A percentile compares a stretch with the other conserved stretches of the same genome.
Conservation (phyloP, 2,888 invertebrate species). For the Drosophila incognita region DNA sequence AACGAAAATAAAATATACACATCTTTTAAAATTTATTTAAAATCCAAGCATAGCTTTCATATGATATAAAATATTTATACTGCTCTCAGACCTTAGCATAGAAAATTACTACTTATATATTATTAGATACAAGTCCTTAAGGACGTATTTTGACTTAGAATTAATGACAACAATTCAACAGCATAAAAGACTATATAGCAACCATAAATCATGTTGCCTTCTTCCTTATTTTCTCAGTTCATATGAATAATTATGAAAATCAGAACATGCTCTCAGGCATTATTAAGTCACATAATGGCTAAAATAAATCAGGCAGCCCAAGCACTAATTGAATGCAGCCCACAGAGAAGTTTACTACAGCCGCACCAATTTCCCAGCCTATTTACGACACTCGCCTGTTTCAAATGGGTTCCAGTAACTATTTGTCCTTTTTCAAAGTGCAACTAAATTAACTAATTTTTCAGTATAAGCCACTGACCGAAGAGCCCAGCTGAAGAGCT, state of each 20-base stretch:
- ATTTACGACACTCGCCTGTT: slow-evolving; percentile 51
- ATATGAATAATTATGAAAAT: slow-evolving; percentile 24
- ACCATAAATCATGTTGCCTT: neutral
- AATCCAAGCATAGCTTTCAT: neutral
- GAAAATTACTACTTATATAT: too few relatives aligned
- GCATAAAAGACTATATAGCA: slow-evolving; percentile 3
- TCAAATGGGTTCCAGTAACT: slow-evolving; percentile 37
- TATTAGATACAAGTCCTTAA: neutral
- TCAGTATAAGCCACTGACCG: slow-evolving; percentile 68
- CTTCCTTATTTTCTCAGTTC: too few relatives aligned
- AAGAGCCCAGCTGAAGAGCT: slow-evolving; percentile 25
- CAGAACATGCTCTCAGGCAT: neutral
- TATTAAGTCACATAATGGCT: slow-evolving; percentile 3
- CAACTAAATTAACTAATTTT: slow-evolving; percentile 77
- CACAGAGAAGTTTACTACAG: slow-evolving; percentile 12
- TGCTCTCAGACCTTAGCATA: too few relatives aligned
- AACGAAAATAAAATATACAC: neutral
- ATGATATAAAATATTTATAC: neutral
- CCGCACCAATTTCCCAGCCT: slow-evolving; percentile 63
- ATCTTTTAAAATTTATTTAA: too few relatives aligned
- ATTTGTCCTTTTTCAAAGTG: slow-evolving; percentile 35
- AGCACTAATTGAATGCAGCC: slow-evolving; percentile 50
- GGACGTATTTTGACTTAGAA: neutral
- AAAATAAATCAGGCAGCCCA: slow-evolving; percentile 19
- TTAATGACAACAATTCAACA: slow-evolving; percentile 7